A percentile compares a stretch with the other conserved stretches of the same genome.
These are phyloP conservation scores for Microchrysa polita DNA, from an alignment of 2,888 invertebrate species.

Conservation along the genomic window DNA sequence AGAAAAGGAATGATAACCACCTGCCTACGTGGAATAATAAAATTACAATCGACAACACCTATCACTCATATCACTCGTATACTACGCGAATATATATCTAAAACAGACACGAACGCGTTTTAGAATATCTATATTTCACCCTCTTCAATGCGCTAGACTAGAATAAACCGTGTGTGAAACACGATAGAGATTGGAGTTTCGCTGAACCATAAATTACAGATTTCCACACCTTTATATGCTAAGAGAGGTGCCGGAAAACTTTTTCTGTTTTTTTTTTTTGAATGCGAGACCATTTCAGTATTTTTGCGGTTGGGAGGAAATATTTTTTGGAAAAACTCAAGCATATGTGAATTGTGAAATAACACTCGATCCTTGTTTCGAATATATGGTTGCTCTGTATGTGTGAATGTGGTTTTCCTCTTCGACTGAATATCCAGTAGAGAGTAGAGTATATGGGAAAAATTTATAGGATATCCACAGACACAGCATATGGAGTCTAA, in stretches of 20 bases:
- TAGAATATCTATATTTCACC: background rate
- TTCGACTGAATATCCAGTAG: too few species aligned
- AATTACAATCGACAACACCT: slow-evolving; percentile 37
- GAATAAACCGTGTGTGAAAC: slow-evolving; percentile 8
- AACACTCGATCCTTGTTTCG: background rate
- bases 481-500: background rate
- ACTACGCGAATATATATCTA: too few species aligned
- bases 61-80: slow-evolving; percentile 16
- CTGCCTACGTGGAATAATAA: slow-evolving; percentile 38
- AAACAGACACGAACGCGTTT: background rate
- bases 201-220: slow-evolving; percentile 34
- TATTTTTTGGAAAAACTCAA: slow-evolving; percentile 12
- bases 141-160: too few species aligned
- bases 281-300: slow-evolving; percentile 8
- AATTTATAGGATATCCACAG: background rate
- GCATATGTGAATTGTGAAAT: slow-evolving; percentile 15
- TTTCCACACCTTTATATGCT: slow-evolving; percentile 34
- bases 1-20: slow-evolving; percentile 36
- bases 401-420: too few species aligned
- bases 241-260: background rate
- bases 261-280: too few species aligned
- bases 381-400: background rate
- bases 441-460: too few species aligned
- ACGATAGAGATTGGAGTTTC: slow-evolving; percentile 25
- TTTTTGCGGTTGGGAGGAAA: slow-evolving; percentile 18